Evolutionary conservation across 1,140 invertebrate species (phyloP), one percentile per base, ranked within the genome.

Genomic region (Cheumatopsyche charites): DNA sequence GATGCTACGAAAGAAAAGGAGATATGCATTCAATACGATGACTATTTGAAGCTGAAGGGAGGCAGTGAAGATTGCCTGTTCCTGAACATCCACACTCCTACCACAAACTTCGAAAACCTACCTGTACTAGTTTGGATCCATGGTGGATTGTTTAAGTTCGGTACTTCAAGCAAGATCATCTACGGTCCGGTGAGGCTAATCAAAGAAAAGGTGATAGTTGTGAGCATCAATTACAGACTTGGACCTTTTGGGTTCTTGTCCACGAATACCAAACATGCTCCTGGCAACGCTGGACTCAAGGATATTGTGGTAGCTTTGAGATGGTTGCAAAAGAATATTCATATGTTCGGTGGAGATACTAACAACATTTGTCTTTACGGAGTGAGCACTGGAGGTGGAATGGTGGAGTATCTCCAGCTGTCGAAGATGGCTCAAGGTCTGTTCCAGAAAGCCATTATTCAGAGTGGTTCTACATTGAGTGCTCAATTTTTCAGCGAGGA

Each of bases 61-160:
- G 82, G 82, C 7, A 42, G 75, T 0, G 78, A 80, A 19, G 78
- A 81, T 17, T 83, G 82, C 58, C 72, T 84, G 3, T 76, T 78
- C 41, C 73, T 83, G 21, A 81, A 82, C 66, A 78, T 83, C 0
- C 77, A 83, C 68, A 78, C 77, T 1, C 82, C 82, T 0, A 65
- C 45, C 1, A 21, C 67, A n/a, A 77, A 74, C 71, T 62, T 76
- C 12, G 77, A 79, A 0, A 79, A 36, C 79, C 75, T 82, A 1
- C 83, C 89, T 1, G 88, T 90, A 0, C 87, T 91, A 85, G 84
- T 91, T 2, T 90, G 83, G 78, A 85, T 91, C 15, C 88, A 91
- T 72, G 87, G 87, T 11, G 90, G 90, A 62, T 85, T 81, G 15
- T 91, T 89, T 79, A 83, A 85, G 7, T 71, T 78, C 26, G 89